These are phyloP conservation scores for Drosophila athabasca DNA, from an alignment of 1,140 invertebrate genomes.

Conservation along the genomic window DNA sequence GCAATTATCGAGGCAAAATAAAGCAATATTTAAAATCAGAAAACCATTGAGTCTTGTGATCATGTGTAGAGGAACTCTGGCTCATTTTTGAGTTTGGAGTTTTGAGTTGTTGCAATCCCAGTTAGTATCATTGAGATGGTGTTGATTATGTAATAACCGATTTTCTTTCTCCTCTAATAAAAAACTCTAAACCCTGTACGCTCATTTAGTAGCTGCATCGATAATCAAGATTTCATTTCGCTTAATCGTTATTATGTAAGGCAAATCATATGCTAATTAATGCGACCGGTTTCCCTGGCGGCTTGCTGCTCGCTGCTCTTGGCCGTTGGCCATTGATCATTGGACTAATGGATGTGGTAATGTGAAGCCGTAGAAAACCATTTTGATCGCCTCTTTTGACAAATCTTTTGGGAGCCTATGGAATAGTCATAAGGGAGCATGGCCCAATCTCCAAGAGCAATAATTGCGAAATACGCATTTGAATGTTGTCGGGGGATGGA, in stretches of 20 bases:
- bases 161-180: not conserved
- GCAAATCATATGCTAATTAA: slow-evolving; percentile 66
- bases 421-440: not conserved
- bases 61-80: not conserved
- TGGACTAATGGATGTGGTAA: slow-evolving; percentile 62
- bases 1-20: slow-evolving; percentile 45
- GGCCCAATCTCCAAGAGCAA: slow-evolving; percentile 15
- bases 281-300: slow-evolving; percentile 54
- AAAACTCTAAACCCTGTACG: not conserved
- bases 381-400: slow-evolving; percentile 34
- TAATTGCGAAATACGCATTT: slow-evolving; percentile 27
- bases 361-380: slow-evolving; percentile 14
- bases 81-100: not conserved
- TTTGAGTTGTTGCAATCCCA: not conserved
- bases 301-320: slow-evolving; percentile 14
- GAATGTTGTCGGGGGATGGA: not conserved
- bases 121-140: not conserved
- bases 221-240: slow-evolving; percentile 42
- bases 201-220: slow-evolving; percentile 39
- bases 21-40: slow-evolving; percentile 25
- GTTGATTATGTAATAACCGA: slow-evolving; percentile 14
- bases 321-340: slow-evolving; percentile 20
- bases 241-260: slow-evolving; percentile 55
- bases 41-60: not conserved
- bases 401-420: slow-evolving; percentile 35